These are phyloP conservation scores for Ernsta delagoae DNA, from an alignment of 2,888 invertebrate species.

Conservation along the genomic window DNA sequence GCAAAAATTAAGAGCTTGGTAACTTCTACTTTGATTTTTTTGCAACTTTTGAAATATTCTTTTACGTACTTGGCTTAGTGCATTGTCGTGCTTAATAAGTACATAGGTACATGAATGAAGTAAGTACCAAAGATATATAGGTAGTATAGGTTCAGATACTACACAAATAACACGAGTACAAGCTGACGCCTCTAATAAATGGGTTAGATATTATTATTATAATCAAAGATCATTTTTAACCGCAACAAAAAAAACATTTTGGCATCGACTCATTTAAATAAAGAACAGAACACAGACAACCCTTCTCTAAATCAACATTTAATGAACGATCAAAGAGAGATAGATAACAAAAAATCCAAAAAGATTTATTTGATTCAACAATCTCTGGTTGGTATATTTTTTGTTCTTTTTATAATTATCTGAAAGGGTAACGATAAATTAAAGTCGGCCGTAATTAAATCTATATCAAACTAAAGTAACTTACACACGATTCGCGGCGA, in stretches of 20 bases:
- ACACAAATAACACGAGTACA: too few species aligned
- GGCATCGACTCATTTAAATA: slow-evolving; percentile 7
- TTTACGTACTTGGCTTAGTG: too few species aligned
- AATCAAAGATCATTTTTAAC: not conserved
- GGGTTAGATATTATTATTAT: not conserved
- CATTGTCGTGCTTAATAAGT: too few species aligned
- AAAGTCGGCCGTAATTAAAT: slow-evolving; percentile 28
- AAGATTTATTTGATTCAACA: slow-evolving; percentile 32
- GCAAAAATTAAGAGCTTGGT: too few species aligned
- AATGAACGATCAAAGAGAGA: slow-evolving; percentile 24
- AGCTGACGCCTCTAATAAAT: not conserved
- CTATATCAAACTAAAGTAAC: slow-evolving; percentile 12
- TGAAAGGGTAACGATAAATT: slow-evolving; percentile 31
- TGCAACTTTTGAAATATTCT: too few species aligned
- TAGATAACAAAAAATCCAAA: slow-evolving; percentile 24
- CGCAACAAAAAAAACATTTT: slow-evolving; percentile 8
- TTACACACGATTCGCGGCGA: not conserved
- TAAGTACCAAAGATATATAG: too few species aligned
- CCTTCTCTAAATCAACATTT: slow-evolving; percentile 29
- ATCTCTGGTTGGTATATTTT: slow-evolving; percentile 17
- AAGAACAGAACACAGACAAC: slow-evolving; percentile 24
- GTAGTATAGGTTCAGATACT: too few species aligned
- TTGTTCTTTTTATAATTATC: slow-evolving; percentile 25
- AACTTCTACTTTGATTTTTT: too few species aligned
- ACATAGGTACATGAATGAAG: too few species aligned